Evolutionary conservation across 2,797 vertebrate species (phyloP).

Genomic region (Cossypha polioptera): DNA sequence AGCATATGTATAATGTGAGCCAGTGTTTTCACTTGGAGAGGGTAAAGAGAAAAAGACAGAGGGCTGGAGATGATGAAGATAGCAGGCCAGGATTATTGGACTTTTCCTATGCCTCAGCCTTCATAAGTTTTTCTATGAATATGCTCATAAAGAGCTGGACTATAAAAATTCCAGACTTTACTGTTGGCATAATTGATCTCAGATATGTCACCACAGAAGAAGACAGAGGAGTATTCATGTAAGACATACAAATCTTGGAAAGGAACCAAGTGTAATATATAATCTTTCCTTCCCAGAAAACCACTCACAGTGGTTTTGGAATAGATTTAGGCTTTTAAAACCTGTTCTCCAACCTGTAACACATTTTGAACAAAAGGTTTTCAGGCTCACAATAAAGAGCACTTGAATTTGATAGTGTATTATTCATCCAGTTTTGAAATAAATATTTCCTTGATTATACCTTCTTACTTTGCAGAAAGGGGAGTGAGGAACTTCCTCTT

Average conservation of each 20-base stretch:
- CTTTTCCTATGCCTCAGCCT: constrained; percentile 51
- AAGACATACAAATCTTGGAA: constrained; percentile 46
- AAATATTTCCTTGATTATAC: not conserved
- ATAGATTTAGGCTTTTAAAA: constrained; percentile 4
- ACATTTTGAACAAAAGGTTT: not conserved
- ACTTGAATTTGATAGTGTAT: not conserved
- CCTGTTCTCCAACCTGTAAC: not conserved
- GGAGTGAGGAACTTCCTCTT: not conserved
- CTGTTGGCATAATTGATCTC: constrained; percentile 56
- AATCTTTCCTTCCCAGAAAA: constrained; percentile 48
- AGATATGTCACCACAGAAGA: constrained; percentile 59
- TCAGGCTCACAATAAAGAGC: not conserved
- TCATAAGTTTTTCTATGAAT: constrained; percentile 36
- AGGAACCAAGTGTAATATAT: constrained; percentile 36
- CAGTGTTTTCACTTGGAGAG: constrained; percentile 27
- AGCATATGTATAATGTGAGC: constrained; percentile 3
- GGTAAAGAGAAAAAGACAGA: constrained; percentile 33
- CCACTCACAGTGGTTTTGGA: not conserved
- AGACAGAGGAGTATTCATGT: constrained; percentile 58
- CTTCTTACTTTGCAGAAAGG: not conserved
- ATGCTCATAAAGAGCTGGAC: constrained; percentile 23
- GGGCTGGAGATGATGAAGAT: constrained; percentile 54
- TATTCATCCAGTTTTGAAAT: not conserved
- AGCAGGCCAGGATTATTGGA: constrained; percentile 44
- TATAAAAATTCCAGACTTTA: constrained; percentile 63